phyloP scores from a whole-genome alignment of 2,797 vertebrate genomes.

The Danio tinwini region DNA sequence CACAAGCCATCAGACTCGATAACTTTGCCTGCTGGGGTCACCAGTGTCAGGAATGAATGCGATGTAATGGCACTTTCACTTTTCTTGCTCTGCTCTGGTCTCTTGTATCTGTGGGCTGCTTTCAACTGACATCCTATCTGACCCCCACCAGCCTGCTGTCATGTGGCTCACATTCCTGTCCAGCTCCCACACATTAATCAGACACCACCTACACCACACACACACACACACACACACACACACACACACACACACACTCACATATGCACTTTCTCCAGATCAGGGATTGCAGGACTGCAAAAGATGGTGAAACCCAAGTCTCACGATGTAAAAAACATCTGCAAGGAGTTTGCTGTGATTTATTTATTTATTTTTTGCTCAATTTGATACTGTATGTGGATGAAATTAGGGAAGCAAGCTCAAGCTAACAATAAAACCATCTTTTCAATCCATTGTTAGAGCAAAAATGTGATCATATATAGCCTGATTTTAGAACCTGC shows the following conservation, averaged over 20 bases:
- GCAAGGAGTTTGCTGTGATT: background rate
- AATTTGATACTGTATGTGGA: background rate
- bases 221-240: background rate
- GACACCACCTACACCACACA: slow-evolving; percentile 13
- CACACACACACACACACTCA: background rate
- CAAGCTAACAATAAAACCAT: background rate
- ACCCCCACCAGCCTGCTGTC: slow-evolving; percentile 39
- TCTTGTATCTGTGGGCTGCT: slow-evolving; percentile 15
- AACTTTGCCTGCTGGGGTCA: background rate
- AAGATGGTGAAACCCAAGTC: background rate
- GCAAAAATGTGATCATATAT: background rate
- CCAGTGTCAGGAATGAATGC: slow-evolving; percentile 30
- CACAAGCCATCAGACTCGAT: slow-evolving; percentile 1
- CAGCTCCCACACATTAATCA: slow-evolving; percentile 38
- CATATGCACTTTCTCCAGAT: background rate
- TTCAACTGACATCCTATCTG: slow-evolving; percentile 52
- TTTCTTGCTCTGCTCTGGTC: slow-evolving; percentile 12
- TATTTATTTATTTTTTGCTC: background rate
- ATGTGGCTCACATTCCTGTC: slow-evolving; percentile 49
- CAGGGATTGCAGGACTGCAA: background rate
- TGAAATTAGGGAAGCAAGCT: background rate
- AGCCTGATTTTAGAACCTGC: no score
- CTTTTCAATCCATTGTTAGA: background rate
- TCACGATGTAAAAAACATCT: background rate
- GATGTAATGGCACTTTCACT: slow-evolving; percentile 12